phyloP scores from a whole-genome alignment of 2,888 invertebrate species.

The Mesorhabditis spiculigera region DNA sequence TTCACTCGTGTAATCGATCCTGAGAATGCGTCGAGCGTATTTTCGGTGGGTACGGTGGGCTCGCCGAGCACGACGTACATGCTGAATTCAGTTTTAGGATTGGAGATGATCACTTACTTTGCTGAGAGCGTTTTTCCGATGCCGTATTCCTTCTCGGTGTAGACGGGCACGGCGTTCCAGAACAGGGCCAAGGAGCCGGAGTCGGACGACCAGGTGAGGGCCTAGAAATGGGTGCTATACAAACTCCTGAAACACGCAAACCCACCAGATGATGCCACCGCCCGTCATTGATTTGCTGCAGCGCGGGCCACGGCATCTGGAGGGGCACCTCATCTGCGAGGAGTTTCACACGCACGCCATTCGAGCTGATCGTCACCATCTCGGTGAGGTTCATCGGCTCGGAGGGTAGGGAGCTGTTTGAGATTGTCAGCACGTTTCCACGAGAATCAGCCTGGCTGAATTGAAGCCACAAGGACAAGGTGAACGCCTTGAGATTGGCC shows the following conservation, averaged over 20 bases:
- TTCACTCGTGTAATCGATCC: slow-evolving; percentile 89
- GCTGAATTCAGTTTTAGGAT: slow-evolving; percentile 10
- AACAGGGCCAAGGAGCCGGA: slow-evolving; percentile 82
- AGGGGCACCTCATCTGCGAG: slow-evolving; percentile 21
- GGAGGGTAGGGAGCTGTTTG: slow-evolving; percentile 71
- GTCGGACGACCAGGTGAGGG: slow-evolving; percentile 86
- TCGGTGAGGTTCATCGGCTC: slow-evolving; percentile 7
- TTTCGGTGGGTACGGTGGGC: not conserved
- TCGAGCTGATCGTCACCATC: slow-evolving; percentile 16
- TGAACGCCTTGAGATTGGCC: slow-evolving; percentile 69
- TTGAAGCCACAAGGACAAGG: slow-evolving; percentile 92
- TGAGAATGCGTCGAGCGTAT: slow-evolving; percentile 30
- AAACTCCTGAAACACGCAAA: not conserved
- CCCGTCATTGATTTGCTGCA: slow-evolving; percentile 76
- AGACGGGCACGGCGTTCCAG: slow-evolving; percentile 91
- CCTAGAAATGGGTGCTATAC: slow-evolving; percentile 69
- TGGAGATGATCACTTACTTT: slow-evolving; percentile 68
- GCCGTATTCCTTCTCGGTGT: slow-evolving; percentile 83
- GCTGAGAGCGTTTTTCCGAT: slow-evolving; percentile 77
- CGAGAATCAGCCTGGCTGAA: slow-evolving; percentile 74
- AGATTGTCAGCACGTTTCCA: slow-evolving; percentile 88
- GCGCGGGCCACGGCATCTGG: slow-evolving; percentile 38
- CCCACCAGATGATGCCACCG: slow-evolving; percentile 75
- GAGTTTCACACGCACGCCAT: slow-evolving; percentile 15
- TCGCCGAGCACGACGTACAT: slow-evolving; percentile 53